These are phyloP conservation scores for Pterostichus madidus DNA, from an alignment of 2,888 invertebrate species.

Conservation along the genomic window DNA sequence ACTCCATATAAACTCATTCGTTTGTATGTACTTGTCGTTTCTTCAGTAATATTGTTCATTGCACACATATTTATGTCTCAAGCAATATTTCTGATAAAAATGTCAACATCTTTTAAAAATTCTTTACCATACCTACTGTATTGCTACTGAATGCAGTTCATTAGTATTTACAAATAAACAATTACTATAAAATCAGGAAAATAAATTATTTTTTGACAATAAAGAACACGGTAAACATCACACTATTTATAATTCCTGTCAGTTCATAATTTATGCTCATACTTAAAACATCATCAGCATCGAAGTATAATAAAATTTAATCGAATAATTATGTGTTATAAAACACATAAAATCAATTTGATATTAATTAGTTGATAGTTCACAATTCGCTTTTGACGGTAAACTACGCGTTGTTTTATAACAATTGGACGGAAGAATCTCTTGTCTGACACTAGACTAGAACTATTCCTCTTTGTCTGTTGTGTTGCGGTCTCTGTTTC, in stretches of 20 bases:
- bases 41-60: too few relatives aligned
- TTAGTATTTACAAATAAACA: too few relatives aligned
- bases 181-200: too few relatives aligned
- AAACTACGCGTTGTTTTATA: neutral
- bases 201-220: too few relatives aligned
- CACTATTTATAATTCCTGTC: neutral
- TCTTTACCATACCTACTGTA: too few relatives aligned
- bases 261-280: slow-evolving; percentile 12
- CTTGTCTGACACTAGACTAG: slow-evolving; percentile 4
- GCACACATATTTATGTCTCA: too few relatives aligned
- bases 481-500: neutral
- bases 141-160: too few relatives aligned
- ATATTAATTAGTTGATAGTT: slow-evolving; percentile 7
- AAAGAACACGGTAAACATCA: too few relatives aligned
- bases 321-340: slow-evolving; percentile 27
- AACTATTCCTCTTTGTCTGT: neutral
- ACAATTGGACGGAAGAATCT: neutral
- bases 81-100: too few relatives aligned
- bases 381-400: neutral
- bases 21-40: too few relatives aligned
- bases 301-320: slow-evolving; percentile 19
- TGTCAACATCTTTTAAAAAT: too few relatives aligned
- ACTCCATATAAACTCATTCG: too few relatives aligned
- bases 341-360: slow-evolving; percentile 27
- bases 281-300: slow-evolving; percentile 25